Conservation (phyloP, 1,140 invertebrate species). For the Colletes latitarsis region DNA sequence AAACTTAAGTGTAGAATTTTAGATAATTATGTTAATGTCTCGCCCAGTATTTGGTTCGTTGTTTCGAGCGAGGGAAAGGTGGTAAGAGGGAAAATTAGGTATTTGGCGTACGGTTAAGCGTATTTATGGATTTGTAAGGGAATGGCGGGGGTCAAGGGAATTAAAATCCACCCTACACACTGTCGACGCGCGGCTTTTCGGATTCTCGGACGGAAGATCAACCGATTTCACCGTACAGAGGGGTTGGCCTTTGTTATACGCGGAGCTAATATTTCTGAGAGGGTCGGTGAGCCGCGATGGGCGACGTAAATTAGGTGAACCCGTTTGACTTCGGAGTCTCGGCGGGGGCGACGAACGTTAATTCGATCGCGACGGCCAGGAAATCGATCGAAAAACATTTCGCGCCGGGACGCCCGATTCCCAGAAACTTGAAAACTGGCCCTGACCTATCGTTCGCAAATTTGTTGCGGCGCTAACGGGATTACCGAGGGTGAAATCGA, state of each 20-base stretch:
- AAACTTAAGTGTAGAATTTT: too few species aligned
- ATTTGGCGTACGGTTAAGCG: constrained; percentile 47
- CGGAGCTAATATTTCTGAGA: constrained; percentile 53
- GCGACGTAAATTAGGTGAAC: constrained; percentile 47
- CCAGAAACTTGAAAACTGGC: background rate
- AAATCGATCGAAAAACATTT: background rate
- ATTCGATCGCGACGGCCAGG: background rate
- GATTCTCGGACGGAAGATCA: constrained; percentile 64
- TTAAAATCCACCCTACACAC: constrained; percentile 75
- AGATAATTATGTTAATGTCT: too few species aligned
- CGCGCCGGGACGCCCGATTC: too few species aligned
- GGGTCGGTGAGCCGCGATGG: constrained; percentile 48
- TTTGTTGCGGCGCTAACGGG: constrained; percentile 9
- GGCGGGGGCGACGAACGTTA: background rate
- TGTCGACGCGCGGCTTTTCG: constrained; percentile 69
- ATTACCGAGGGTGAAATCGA: constrained; percentile 39
- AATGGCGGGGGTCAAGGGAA: constrained; percentile 65
- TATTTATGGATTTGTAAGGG: constrained; percentile 71
- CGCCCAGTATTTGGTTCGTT: too few species aligned
- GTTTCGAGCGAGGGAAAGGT: background rate
- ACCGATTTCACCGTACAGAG: constrained; percentile 30
- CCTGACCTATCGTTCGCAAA: constrained; percentile 1
- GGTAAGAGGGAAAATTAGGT: background rate
- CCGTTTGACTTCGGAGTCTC: constrained; percentile 12
- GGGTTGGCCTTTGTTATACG: constrained; percentile 30